A percentile compares a stretch with the other conserved stretches of the same genome.
phyloP scores from a whole-genome alignment of 2,888 invertebrate species.

The Perizoma flavofasciatum region DNA sequence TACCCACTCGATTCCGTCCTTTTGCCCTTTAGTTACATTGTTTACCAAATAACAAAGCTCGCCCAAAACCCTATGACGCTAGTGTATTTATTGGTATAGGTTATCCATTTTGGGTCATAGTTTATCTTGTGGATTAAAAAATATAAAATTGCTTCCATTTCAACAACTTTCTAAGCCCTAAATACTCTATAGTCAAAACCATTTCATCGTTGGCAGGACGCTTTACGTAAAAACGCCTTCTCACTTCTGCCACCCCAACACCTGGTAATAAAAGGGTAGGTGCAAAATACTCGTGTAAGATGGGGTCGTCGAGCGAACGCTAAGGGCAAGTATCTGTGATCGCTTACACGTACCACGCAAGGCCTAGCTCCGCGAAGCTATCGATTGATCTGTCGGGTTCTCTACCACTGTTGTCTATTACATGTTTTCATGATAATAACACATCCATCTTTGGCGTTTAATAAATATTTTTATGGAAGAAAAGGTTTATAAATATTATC shows the following conservation, averaged over 20 bases:
- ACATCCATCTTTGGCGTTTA: conserved; percentile 33
- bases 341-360: conserved; percentile 83
- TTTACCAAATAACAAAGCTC: conserved; percentile 22
- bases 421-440: conserved; percentile 72
- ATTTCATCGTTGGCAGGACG: conserved; percentile 32
- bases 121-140: conserved; percentile 7
- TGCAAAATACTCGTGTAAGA: conserved; percentile 27
- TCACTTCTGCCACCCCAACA: conserved; percentile 33
- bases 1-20: conserved; percentile 20
- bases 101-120: conserved; percentile 16
- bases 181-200: conserved; percentile 13
- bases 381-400: conserved; percentile 72
- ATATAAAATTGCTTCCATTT: conserved; percentile 11
- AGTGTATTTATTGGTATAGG: conserved; percentile 15
- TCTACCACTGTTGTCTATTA: conserved; percentile 66
- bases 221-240: conserved; percentile 31
- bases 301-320: conserved; percentile 71
- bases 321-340: conserved; percentile 77
- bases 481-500: not conserved
- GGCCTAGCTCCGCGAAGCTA: conserved; percentile 81
- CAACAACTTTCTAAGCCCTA: conserved; percentile 6
- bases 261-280: conserved; percentile 29
- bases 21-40: conserved; percentile 26
- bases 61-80: conserved; percentile 14
- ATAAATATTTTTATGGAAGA: not conserved